phyloP scores from a whole-genome alignment of 2,888 invertebrate genomes.

The Brachypterus glaber region DNA sequence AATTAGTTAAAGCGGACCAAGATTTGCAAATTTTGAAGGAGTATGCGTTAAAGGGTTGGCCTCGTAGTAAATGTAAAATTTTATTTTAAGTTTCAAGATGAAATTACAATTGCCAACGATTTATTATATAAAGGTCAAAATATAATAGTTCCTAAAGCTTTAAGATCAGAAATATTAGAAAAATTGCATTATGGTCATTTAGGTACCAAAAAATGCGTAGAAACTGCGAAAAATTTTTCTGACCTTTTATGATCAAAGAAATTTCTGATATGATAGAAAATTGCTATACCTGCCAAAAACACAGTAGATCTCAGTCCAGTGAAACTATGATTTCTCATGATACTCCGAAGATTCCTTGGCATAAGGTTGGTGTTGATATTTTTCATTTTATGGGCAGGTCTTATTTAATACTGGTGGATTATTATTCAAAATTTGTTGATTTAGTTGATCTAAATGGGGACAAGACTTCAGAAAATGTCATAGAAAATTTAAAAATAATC shows the following conservation, averaged over 20 bases:
- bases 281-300: conserved; percentile 6
- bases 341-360: conserved; percentile 2
- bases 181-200: no score
- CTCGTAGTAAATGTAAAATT: background rate
- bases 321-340: conserved; percentile 9
- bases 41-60: background rate
- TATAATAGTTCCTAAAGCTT: background rate
- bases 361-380: conserved; percentile 8
- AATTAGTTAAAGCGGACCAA: background rate
- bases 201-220: background rate
- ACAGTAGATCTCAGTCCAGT: background rate
- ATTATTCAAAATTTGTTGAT: conserved; percentile 9
- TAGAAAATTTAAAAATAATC: no score
- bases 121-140: no score
- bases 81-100: background rate
- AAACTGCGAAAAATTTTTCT: conserved; percentile 1
- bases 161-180: background rate
- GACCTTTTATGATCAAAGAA: conserved; percentile 5
- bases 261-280: conserved; percentile 3
- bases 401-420: conserved; percentile 5
- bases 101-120: background rate
- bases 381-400: conserved; percentile 2
- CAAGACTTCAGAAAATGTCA: no score
- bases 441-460: no score
- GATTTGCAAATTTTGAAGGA: background rate